Conservation (phyloP, 2,113 vertebrate genomes). For the Neolamprologus devosi region DNA sequence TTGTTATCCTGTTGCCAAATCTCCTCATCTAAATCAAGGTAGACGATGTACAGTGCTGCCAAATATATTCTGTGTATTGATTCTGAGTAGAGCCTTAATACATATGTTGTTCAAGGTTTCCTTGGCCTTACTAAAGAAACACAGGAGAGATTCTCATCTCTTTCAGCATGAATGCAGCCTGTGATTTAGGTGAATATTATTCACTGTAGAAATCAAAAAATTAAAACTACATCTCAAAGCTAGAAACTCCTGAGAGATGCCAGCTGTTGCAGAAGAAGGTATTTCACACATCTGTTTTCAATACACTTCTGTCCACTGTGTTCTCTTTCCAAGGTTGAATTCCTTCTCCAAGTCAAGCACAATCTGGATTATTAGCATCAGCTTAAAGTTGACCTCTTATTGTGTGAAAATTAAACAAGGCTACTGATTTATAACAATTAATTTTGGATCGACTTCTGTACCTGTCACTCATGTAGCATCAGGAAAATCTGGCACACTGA, state of each 20-base stretch:
- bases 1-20: not conserved
- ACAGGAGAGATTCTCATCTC: not conserved
- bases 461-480: not conserved
- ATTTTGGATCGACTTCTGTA: not conserved
- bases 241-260: conserved; percentile 27
- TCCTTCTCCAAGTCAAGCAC: conserved; percentile 16
- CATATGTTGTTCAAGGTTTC: not conserved
- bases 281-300: conserved; percentile 63
- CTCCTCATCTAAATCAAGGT: not conserved
- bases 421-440: not conserved
- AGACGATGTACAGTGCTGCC: not conserved
- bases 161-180: not conserved
- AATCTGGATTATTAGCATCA: not conserved
- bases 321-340: conserved; percentile 39
- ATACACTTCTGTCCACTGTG: conserved; percentile 55
- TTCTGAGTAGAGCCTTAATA: not conserved
- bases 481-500: not conserved
- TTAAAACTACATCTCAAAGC: not conserved
- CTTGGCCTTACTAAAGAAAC: not conserved
- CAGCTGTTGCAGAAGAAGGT: conserved; percentile 47
- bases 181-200: not conserved
- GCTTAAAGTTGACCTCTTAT: not conserved
- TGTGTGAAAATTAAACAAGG: not conserved
- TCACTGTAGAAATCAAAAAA: conserved; percentile 13
- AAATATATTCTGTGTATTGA: not conserved